Percentiles rank a stretch among this genome's conserved stretches.
Evolutionary conservation across 1,140 invertebrate genomes (phyloP).

Genomic region (Caenorhabditis latens): DNA sequence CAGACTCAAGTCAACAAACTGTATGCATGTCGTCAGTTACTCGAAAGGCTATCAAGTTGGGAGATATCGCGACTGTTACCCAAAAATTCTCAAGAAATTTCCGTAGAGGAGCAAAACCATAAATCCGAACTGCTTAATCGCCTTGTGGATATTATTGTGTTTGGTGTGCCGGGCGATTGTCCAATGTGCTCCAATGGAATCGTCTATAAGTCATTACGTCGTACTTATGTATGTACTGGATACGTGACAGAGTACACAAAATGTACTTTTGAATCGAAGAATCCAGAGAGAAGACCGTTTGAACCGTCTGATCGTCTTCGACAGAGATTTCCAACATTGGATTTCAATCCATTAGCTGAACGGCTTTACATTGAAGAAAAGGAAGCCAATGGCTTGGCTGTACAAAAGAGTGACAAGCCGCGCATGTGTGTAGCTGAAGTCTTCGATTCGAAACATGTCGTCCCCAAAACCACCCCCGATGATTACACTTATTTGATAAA

Average conservation of each 20-base stretch:
- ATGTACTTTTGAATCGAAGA: slow-evolving; percentile 9
- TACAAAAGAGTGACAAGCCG: neutral
- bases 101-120: neutral
- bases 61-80: neutral
- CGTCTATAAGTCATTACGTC: neutral
- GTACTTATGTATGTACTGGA: slow-evolving; percentile 27
- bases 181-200: neutral
- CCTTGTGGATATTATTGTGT: neutral
- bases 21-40: neutral
- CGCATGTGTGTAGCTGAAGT: slow-evolving; percentile 13
- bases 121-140: neutral
- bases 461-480: neutral
- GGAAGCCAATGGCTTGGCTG: neutral
- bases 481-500: slow-evolving; percentile 27
- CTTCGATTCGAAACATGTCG: neutral
- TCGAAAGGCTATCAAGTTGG: neutral
- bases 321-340: no score
- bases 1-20: slow-evolving; percentile 23
- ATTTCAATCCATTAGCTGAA: slow-evolving; percentile 3
- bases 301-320: neutral
- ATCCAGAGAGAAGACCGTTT: slow-evolving; percentile 3
- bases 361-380: neutral
- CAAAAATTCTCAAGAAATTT: neutral
- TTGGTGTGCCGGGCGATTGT: neutral
- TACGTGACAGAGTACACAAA: slow-evolving; percentile 25